These are phyloP conservation scores for Chrosomus eos DNA, from an alignment of 2,797 vertebrate species.

Conservation along the genomic window DNA sequence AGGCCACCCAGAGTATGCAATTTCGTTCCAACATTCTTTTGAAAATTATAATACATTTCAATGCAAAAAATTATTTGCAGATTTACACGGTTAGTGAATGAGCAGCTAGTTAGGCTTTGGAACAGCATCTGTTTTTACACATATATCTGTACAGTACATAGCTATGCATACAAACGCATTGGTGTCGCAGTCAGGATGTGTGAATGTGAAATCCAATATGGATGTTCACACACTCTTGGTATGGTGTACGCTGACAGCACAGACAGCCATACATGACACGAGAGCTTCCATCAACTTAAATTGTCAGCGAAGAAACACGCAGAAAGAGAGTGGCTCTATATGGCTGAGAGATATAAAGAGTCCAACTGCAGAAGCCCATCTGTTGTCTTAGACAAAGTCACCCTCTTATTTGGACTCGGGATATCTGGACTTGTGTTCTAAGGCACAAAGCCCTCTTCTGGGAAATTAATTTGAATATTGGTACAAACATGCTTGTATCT, in stretches of 20 bases:
- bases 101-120: not conserved
- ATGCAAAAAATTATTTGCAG: not conserved
- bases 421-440: conserved; percentile 64
- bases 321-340: conserved; percentile 16
- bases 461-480: conserved; percentile 60
- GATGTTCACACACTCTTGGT: conserved; percentile 5
- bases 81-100: not conserved
- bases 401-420: conserved; percentile 59
- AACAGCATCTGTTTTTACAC: not conserved
- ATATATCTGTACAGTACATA: not conserved
- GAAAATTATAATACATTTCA: not conserved
- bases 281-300: conserved; percentile 24
- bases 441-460: conserved; percentile 62
- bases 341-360: conserved; percentile 32
- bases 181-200: not conserved
- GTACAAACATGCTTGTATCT: conserved; percentile 59
- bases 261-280: conserved; percentile 23
- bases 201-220: conserved; percentile 22
- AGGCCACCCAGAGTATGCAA: not conserved
- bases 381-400: conserved; percentile 62
- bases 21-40: no score
- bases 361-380: conserved; percentile 63
- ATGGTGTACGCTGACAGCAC: conserved; percentile 7
- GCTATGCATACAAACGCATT: not conserved
- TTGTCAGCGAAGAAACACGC: conserved; percentile 17